Conservation (phyloP, 2,797 vertebrate species). For the Acanthurus lineatus region DNA sequence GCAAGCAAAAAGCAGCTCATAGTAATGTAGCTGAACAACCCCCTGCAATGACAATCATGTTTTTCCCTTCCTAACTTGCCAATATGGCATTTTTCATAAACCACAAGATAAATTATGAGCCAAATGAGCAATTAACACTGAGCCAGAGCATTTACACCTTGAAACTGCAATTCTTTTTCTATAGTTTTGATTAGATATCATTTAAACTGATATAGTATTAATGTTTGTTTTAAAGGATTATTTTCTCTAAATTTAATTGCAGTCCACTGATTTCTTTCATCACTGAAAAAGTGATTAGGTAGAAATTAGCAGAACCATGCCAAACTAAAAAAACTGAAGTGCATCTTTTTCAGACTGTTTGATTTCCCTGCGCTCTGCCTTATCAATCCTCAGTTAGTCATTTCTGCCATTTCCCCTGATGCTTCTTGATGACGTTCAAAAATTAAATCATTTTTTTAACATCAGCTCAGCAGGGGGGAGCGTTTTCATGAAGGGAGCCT, state of each 20-base stretch:
- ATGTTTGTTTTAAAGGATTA: neutral
- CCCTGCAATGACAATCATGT: too few species aligned
- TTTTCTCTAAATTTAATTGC: neutral
- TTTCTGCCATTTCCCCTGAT: neutral
- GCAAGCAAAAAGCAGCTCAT: slow-evolving; percentile 11
- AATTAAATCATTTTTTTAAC: neutral
- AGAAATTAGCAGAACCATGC: neutral
- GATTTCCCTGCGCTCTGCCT: neutral
- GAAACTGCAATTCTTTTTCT: too few species aligned
- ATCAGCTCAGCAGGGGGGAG: neutral
- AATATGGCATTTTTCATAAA: too few species aligned
- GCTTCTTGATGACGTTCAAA: neutral
- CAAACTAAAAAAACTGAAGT: neutral
- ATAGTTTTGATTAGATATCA: neutral
- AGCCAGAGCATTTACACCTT: too few species aligned
- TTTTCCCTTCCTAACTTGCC: too few species aligned
- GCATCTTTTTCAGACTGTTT: neutral
- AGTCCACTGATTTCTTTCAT: too few species aligned
- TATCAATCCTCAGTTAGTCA: neutral
- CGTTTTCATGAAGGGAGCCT: neutral
- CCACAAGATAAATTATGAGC: too few species aligned
- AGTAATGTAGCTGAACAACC: slow-evolving; percentile 2
- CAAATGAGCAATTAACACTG: too few species aligned
- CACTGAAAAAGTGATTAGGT: neutral
- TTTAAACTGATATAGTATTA: neutral